Conservation (phyloP, 2,113 vertebrate genomes). For the Poecile atricapillus region DNA sequence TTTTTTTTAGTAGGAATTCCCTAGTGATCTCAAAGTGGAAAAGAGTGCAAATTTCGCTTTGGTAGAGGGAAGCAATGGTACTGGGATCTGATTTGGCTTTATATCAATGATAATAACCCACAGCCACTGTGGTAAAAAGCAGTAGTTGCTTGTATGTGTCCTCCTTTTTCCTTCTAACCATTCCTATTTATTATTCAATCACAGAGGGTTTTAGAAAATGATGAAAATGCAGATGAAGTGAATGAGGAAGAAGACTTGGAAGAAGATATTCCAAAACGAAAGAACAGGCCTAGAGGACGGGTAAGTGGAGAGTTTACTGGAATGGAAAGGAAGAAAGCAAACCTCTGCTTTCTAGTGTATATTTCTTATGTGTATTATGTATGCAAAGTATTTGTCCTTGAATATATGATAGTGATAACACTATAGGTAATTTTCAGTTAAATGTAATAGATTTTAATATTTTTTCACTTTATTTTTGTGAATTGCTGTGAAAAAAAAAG, state of each 20-base stretch:
- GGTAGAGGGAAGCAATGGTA: neutral
- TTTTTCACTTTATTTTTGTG: neutral
- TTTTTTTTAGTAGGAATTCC: neutral
- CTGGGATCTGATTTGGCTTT: conserved; percentile 7
- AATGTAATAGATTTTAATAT: neutral
- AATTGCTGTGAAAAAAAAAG: neutral
- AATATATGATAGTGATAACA: neutral
- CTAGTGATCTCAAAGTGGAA: neutral
- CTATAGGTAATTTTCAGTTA: neutral
- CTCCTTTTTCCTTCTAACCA: conserved; percentile 28
- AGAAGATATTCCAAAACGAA: conserved; percentile 93
- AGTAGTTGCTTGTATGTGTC: neutral
- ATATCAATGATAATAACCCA: neutral
- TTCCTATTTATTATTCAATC: conserved; percentile 51
- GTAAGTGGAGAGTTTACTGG: conserved; percentile 70
- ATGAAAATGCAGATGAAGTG: conserved; percentile 92
- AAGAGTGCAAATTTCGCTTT: neutral
- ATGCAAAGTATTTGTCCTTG: neutral
- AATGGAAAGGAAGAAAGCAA: neutral
- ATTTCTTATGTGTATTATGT: neutral
- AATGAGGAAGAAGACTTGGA: conserved; percentile 95
- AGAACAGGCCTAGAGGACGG: conserved; percentile 93
- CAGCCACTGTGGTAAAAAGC: neutral
- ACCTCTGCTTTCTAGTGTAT: neutral
- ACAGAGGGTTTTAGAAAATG: conserved; percentile 93